Evolutionary conservation across 2,113 vertebrate species (phyloP).

Genomic region (Chrysemys picta): DNA sequence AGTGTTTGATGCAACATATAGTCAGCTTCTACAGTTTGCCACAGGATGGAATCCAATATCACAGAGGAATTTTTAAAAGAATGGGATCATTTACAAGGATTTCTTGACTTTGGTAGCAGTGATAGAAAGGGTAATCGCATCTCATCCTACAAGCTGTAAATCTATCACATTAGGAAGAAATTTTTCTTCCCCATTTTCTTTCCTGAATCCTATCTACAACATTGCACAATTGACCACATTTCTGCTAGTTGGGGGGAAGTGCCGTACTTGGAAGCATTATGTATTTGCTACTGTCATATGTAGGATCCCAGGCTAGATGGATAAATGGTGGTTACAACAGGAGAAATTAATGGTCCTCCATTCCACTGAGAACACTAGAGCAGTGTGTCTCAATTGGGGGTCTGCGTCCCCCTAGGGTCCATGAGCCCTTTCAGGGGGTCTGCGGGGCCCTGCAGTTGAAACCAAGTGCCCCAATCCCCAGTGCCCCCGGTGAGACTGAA

Average conservation of each 20-base stretch:
- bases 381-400: background rate
- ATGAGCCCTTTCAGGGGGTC: too few species aligned
- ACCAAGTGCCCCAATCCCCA: too few species aligned
- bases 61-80: background rate
- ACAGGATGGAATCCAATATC: background rate
- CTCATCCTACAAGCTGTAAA: background rate
- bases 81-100: background rate
- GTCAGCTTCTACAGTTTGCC: background rate
- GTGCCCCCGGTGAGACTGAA: too few species aligned
- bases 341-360: background rate
- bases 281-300: background rate
- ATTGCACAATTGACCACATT: background rate
- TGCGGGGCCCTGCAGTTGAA: too few species aligned
- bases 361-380: background rate
- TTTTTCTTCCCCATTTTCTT: background rate
- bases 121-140: background rate
- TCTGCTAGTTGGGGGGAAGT: background rate
- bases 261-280: background rate
- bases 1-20: background rate
- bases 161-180: background rate
- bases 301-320: background rate
- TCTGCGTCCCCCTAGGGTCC: too few species aligned
- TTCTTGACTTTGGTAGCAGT: background rate
- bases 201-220: background rate
- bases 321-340: background rate